Conservation (phyloP, 2,113 vertebrate species). For the Solenodon paradoxus region DNA sequence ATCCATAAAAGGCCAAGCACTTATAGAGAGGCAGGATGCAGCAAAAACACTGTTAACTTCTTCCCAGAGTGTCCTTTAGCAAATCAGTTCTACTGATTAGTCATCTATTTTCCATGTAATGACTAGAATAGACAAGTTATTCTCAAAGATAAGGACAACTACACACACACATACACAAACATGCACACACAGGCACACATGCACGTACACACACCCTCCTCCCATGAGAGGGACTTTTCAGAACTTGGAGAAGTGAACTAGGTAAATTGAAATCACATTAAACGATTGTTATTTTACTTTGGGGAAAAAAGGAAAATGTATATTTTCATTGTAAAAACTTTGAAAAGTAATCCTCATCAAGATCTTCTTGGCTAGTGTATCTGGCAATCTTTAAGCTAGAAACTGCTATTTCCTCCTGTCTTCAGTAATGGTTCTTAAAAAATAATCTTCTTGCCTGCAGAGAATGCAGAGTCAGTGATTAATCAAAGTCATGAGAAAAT, state of each 20-base stretch:
- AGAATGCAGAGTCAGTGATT: neutral
- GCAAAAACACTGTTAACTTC: neutral
- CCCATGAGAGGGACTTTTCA: neutral
- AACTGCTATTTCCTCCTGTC: too few relatives aligned
- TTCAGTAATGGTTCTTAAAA: too few relatives aligned
- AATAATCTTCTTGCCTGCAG: neutral
- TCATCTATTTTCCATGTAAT: neutral
- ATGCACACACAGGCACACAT: too few relatives aligned
- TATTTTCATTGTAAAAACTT: neutral
- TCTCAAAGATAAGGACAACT: neutral
- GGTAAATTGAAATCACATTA: neutral
- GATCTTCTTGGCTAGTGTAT: neutral
- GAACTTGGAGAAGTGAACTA: neutral
- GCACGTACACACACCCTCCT: fast-evolving
- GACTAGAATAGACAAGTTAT: neutral
- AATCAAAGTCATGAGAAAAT: neutral
- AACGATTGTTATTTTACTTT: neutral
- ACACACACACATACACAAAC: too few relatives aligned
- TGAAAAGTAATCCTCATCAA: neutral
- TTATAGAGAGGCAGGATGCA: neutral
- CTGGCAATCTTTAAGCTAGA: too few relatives aligned
- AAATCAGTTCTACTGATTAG: neutral
- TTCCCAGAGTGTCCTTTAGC: neutral
- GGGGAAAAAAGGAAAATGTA: neutral
- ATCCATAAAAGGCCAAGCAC: neutral